Conservation (phyloP, 2,113 vertebrate genomes). For the Aptenodytes forsteri region DNA sequence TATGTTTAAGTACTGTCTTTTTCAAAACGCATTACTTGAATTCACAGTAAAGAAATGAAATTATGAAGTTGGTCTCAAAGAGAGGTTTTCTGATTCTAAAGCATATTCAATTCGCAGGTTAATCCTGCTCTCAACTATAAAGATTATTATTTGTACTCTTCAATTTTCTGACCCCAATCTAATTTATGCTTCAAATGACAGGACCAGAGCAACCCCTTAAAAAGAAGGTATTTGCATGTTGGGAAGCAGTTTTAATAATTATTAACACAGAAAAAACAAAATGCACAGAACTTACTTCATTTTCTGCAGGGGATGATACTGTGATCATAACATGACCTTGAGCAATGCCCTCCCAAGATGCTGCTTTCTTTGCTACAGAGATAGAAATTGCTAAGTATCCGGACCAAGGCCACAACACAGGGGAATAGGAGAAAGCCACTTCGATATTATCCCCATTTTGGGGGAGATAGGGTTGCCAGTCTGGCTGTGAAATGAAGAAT, state of each 20-base stretch:
- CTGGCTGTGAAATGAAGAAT: constrained; percentile 79
- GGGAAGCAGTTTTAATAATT: not conserved
- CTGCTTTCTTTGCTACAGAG: constrained; percentile 96
- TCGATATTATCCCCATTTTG: constrained; percentile 97
- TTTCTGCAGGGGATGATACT: constrained; percentile 90
- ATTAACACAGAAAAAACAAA: not conserved
- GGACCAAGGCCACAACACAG: constrained; percentile 95
- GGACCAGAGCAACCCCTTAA: not conserved
- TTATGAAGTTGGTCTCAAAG: not conserved
- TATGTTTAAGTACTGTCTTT: not conserved
- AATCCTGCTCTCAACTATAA: not conserved
- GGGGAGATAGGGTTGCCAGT: constrained; percentile 97
- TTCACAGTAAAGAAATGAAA: not conserved
- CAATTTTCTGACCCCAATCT: not conserved
- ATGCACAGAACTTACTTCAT: constrained; percentile 77
- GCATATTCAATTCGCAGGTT: not conserved
- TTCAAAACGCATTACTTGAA: not conserved
- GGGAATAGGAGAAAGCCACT: constrained; percentile 93
- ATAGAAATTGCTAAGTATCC: constrained; percentile 97
- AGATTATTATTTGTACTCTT: not conserved
- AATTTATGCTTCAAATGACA: not conserved
- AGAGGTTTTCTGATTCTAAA: not conserved
- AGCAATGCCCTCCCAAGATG: constrained; percentile 94
- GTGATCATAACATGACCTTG: constrained; percentile 97
- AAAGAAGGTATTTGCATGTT: not conserved